Evolutionary conservation across 2,888 invertebrate genomes (phyloP).

Genomic region (Cecidostiba fungosa): DNA sequence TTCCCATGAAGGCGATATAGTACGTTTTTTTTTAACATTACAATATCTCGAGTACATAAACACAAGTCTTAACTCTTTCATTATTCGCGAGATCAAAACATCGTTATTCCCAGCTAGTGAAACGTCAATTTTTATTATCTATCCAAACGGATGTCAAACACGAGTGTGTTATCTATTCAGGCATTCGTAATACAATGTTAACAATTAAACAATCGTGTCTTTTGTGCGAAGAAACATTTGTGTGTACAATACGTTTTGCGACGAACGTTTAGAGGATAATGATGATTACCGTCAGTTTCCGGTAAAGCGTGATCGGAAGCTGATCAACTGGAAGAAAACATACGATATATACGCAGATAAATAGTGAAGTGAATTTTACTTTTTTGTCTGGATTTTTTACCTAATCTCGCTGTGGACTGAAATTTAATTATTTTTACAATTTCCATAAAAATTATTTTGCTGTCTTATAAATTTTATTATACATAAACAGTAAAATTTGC

Average conservation of each 20-base stretch:
- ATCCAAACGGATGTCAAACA: background rate
- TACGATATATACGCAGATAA: too few species aligned
- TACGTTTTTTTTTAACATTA: background rate
- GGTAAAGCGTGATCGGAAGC: background rate
- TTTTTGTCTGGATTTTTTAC: too few species aligned
- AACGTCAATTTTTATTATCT: too few species aligned
- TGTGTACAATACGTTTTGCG: background rate
- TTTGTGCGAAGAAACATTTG: background rate
- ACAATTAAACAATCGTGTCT: background rate
- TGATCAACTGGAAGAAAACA: background rate
- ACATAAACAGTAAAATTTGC: too few species aligned
- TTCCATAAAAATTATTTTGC: too few species aligned
- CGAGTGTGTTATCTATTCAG: background rate
- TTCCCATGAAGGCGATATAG: too few species aligned
- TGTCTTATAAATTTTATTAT: too few species aligned
- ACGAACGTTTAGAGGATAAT: background rate
- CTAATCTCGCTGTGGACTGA: too few species aligned
- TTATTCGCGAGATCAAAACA: conserved; percentile 1
- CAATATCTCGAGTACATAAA: background rate
- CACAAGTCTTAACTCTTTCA: background rate
- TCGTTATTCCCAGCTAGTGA: background rate
- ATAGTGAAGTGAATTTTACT: too few species aligned
- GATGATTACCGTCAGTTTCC: background rate
- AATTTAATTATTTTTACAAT: too few species aligned
- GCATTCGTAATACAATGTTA: background rate